Conservation (phyloP, 1,140 invertebrate species). For the Pissodes strobi region DNA sequence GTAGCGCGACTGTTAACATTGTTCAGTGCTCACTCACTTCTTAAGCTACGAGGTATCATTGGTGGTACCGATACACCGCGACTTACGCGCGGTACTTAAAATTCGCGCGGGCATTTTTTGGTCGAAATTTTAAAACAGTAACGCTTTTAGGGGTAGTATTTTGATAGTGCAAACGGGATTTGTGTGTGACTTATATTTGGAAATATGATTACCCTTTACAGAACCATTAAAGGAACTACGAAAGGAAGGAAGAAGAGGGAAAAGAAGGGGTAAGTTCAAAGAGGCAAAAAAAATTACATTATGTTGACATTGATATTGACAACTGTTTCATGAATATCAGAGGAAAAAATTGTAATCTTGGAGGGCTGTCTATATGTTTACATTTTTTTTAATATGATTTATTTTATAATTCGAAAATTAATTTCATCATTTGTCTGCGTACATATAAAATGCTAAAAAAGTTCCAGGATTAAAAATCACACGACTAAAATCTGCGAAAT, state of each 20-base stretch:
- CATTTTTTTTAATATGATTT: no score
- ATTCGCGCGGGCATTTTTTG: conserved; percentile 5
- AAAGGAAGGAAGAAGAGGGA: conserved; percentile 44
- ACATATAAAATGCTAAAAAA: no score
- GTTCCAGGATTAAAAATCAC: no score
- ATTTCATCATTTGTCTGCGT: no score
- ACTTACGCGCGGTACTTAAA: conserved; percentile 2
- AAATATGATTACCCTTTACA: conserved; percentile 50
- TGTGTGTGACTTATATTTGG: neutral
- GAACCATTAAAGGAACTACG: conserved; percentile 48
- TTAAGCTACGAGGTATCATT: conserved; percentile 39
- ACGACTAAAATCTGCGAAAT: no score
- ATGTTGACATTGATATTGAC: no score
- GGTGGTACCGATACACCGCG: conserved; percentile 2
- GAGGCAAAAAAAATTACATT: no score
- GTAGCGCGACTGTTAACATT: conserved; percentile 37
- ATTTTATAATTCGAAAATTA: no score
- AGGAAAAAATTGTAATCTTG: no score
- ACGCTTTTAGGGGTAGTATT: neutral
- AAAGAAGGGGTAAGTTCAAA: conserved; percentile 37
- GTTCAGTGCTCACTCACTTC: conserved; percentile 40
- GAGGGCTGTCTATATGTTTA: no score
- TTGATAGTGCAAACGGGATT: neutral
- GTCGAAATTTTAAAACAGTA: neutral
- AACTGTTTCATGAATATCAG: no score